Conservation (phyloP, 2,797 vertebrate species). For the Xiphorhynchus erythropygius region DNA sequence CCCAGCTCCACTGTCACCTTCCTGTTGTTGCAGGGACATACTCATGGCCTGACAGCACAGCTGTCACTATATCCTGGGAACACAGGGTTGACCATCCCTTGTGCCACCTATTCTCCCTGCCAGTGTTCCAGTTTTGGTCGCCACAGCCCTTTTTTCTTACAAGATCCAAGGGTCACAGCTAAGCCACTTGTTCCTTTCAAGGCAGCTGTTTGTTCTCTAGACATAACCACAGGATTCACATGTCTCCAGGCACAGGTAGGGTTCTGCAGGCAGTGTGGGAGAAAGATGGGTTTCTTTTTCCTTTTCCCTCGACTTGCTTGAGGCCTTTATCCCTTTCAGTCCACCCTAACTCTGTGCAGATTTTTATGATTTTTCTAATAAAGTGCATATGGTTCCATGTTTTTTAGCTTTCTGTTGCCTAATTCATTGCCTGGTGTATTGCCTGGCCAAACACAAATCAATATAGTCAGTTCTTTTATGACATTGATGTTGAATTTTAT, state of each 20-base stretch:
- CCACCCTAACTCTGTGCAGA: rapidly evolving
- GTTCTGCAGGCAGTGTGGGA: background rate
- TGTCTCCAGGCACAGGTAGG: background rate
- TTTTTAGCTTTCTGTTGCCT: background rate
- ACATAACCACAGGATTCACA: background rate
- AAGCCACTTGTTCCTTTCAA: background rate
- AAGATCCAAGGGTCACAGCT: background rate
- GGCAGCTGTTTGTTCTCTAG: background rate
- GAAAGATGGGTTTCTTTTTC: background rate
- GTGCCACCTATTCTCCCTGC: background rate
- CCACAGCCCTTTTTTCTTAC: background rate
- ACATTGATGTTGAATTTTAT: background rate
- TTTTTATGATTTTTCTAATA: background rate
- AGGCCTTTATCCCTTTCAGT: background rate
- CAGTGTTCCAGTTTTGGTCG: background rate
- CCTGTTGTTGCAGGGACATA: background rate
- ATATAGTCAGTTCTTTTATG: background rate
- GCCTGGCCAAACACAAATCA: background rate
- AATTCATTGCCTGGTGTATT: background rate
- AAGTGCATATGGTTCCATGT: rapidly evolving
- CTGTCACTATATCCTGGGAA: rapidly evolving
- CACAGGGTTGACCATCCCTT: background rate
- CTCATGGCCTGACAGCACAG: background rate
- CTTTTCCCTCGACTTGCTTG: background rate
- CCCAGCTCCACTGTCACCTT: background rate